phyloP scores from a whole-genome alignment of 2,113 vertebrate genomes.

The Emydocephalus ijimae region DNA sequence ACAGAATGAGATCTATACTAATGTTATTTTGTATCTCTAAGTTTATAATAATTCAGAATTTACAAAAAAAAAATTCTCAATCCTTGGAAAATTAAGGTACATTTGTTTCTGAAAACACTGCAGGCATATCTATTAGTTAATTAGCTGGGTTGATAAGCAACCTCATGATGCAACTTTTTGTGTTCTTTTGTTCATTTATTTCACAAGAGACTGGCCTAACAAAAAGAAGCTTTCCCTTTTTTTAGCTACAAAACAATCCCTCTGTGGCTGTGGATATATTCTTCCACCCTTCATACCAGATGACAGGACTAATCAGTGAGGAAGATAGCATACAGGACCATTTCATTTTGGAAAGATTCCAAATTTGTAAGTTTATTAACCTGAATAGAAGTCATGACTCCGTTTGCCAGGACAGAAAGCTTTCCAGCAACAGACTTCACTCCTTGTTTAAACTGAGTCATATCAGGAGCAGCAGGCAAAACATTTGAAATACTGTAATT shows the following conservation, averaged over 20 bases:
- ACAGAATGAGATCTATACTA: not conserved
- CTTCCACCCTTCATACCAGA: not conserved
- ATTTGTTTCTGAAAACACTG: not conserved
- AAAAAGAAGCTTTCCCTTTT: not conserved
- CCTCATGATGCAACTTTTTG: not conserved
- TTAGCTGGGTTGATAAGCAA: not conserved
- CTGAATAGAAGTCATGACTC: slow-evolving; percentile 92
- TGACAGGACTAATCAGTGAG: not conserved
- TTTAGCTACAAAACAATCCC: not conserved
- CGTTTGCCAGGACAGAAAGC: slow-evolving; percentile 92
- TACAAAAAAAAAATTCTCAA: not conserved
- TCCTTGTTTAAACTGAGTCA: slow-evolving; percentile 90
- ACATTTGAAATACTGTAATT: slow-evolving; percentile 82
- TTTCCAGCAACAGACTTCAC: slow-evolving; percentile 89
- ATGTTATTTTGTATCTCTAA: not conserved
- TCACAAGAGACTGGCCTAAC: not conserved
- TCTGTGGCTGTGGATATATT: not conserved
- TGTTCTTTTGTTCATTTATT: not conserved
- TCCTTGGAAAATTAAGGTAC: not conserved
- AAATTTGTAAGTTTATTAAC: slow-evolving; percentile 64
- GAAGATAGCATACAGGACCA: not conserved
- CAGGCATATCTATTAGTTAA: not conserved
- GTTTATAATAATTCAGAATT: not conserved
- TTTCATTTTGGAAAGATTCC: not conserved
- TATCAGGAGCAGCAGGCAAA: slow-evolving; percentile 86